These are phyloP conservation scores for Panagrolaimus sp. DNA, from an alignment of 1,140 invertebrate species.

Conservation along the genomic window DNA sequence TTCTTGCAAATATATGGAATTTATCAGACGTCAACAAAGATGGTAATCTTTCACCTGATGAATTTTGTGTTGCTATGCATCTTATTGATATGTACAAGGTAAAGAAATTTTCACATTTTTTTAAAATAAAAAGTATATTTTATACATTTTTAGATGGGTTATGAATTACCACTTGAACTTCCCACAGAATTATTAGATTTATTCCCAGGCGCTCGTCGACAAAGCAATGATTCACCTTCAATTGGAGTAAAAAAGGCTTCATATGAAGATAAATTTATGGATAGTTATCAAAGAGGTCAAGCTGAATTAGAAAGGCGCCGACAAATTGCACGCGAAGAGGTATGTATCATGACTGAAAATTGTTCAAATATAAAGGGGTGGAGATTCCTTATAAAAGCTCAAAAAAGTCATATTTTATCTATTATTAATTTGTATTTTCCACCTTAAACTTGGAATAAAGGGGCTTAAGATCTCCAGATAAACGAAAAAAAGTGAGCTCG, in stretches of 20 bases:
- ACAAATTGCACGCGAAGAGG: conserved; percentile 73
- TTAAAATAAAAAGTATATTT: not conserved
- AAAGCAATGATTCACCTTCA: conserved; percentile 35
- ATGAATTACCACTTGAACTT: conserved; percentile 43
- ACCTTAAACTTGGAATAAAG: no score
- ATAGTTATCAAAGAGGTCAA: conserved; percentile 95
- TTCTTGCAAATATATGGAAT: conserved; percentile 88
- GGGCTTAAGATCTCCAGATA: no score
- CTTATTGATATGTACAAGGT: conserved; percentile 58
- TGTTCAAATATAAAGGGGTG: no score
- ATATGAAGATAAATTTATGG: conserved; percentile 91
- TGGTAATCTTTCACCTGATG: conserved; percentile 52
- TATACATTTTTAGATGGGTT: conserved; percentile 41
- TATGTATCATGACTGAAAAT: no score
- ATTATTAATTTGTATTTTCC: not conserved
- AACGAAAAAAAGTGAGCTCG: no score
- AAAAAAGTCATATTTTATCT: conserved; percentile 11
- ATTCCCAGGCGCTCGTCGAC: conserved; percentile 29
- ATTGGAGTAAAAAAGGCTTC: conserved; percentile 63
- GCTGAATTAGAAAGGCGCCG: conserved; percentile 86
- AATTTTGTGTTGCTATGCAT: conserved; percentile 58
- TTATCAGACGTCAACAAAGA: conserved; percentile 58
- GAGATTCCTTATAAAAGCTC: no score
- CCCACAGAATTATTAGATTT: conserved; percentile 48
- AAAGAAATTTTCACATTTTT: conserved; percentile 1